Percentiles rank a stretch among this genome's conserved stretches.
These are phyloP conservation scores for Pteria penguin DNA, from an alignment of 2,888 invertebrate species.

Conservation along the genomic window DNA sequence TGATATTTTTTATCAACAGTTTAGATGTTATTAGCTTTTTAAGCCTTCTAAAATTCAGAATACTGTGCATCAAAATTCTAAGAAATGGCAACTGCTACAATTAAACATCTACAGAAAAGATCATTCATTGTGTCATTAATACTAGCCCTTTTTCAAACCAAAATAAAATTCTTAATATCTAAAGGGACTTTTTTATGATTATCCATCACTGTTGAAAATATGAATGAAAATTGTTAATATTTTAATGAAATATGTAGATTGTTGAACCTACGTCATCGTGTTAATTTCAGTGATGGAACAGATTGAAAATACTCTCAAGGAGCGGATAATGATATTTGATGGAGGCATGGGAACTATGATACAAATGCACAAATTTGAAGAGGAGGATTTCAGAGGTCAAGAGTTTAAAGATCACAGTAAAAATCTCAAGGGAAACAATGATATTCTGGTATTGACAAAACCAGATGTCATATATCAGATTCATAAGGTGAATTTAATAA, in stretches of 20 bases:
- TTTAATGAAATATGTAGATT: too few species aligned
- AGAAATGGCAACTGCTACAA: too few species aligned
- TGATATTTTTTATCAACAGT: too few species aligned
- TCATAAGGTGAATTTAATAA: slow-evolving; percentile 82
- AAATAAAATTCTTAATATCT: neutral
- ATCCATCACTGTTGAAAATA: too few species aligned
- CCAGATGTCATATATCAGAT: slow-evolving; percentile 82
- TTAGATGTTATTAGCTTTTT: too few species aligned
- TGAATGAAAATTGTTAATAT: too few species aligned
- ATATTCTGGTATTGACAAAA: slow-evolving; percentile 82
- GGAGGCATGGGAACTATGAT: slow-evolving; percentile 85
- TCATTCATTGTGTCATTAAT: too few species aligned
- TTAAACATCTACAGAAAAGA: too few species aligned
- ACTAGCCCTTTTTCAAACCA: neutral
- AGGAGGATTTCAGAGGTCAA: slow-evolving; percentile 81
- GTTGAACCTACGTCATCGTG: too few species aligned
- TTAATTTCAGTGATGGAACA: slow-evolving; percentile 24
- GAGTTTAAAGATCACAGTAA: slow-evolving; percentile 80
- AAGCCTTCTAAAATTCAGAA: too few species aligned
- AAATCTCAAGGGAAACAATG: slow-evolving; percentile 83
- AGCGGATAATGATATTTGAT: slow-evolving; percentile 82
- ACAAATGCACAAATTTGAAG: slow-evolving; percentile 81
- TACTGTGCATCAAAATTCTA: too few species aligned
- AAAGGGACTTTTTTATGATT: neutral
- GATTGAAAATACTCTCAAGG: slow-evolving; percentile 59